A percentile compares a stretch with the other conserved stretches of the same genome.
These are phyloP conservation scores for Ditula angustiorana DNA, from an alignment of 2,888 invertebrate genomes.

Conservation along the genomic window DNA sequence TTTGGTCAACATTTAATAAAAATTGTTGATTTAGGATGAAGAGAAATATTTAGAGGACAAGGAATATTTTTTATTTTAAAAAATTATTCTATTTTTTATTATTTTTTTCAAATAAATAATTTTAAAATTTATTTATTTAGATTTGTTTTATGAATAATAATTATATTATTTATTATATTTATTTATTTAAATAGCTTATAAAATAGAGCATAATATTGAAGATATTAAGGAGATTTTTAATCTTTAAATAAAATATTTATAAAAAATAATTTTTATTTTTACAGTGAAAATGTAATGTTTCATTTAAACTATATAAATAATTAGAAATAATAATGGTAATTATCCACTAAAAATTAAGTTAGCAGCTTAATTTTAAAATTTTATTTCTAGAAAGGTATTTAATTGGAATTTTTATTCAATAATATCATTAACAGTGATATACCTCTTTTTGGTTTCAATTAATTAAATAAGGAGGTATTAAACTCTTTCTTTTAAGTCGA, in stretches of 20 bases:
- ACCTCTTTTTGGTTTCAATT: conserved; percentile 87
- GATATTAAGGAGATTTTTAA: conserved; percentile 68
- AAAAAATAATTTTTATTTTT: conserved; percentile 80
- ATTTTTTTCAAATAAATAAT: conserved; percentile 75
- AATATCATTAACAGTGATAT: conserved; percentile 88
- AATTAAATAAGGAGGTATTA: conserved; percentile 82
- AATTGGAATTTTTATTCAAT: conserved; percentile 85
- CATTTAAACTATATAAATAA: conserved; percentile 87
- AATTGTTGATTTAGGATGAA: conserved; percentile 80
- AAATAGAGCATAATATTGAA: conserved; percentile 70
- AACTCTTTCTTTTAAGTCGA: conserved; percentile 76
- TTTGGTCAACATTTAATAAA: conserved; percentile 69
- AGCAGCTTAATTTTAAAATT: conserved; percentile 85
- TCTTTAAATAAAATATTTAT: conserved; percentile 61
- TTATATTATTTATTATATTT: conserved; percentile 55
- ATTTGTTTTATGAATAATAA: conserved; percentile 70
- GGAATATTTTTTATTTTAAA: conserved; percentile 69
- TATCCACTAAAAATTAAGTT: conserved; percentile 86
- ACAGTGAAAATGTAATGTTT: conserved; percentile 89
- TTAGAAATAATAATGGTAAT: conserved; percentile 80
- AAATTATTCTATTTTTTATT: conserved; percentile 69
- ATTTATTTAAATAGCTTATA: conserved; percentile 70
- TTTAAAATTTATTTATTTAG: conserved; percentile 80
- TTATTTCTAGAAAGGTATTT: conserved; percentile 78
- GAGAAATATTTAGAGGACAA: conserved; percentile 74